Conservation (phyloP, 2,888 invertebrate species). For the Ceraclea dissimilis region DNA sequence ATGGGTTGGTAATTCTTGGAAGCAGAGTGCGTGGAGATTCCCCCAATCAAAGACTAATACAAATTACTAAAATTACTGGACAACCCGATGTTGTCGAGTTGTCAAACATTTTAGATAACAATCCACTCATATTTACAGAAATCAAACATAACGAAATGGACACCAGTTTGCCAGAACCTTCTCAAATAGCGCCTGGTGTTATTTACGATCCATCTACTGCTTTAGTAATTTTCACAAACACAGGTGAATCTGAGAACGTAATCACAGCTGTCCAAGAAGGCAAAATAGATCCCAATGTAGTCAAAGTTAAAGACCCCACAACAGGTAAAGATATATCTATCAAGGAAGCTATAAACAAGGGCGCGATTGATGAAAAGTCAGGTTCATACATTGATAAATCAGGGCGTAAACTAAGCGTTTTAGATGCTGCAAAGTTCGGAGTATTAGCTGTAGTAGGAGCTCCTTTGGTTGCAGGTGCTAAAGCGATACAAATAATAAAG, state of each 20-base stretch:
- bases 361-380: constrained; percentile 36
- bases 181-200: constrained; percentile 64
- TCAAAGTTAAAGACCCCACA: constrained; percentile 63
- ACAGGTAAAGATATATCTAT: constrained; percentile 58
- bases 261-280: constrained; percentile 71
- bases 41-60: constrained; percentile 55
- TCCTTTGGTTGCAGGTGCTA: constrained; percentile 64
- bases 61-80: constrained; percentile 64
- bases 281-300: constrained; percentile 53
- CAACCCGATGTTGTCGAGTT: constrained; percentile 67
- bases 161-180: constrained; percentile 45
- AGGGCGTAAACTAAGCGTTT: constrained; percentile 59
- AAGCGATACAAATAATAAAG: constrained; percentile 58
- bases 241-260: constrained; percentile 63
- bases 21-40: constrained; percentile 40
- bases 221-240: constrained; percentile 63
- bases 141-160: constrained; percentile 42
- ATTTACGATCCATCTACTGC: constrained; percentile 75
- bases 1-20: constrained; percentile 56
- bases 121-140: constrained; percentile 42
- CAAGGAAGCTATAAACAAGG: constrained; percentile 45
- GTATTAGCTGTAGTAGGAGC: constrained; percentile 70
- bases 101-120: constrained; percentile 46
- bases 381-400: constrained; percentile 60
- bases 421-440: constrained; percentile 42